Evolutionary conservation across 1,140 invertebrate species (phyloP).

Genomic region (Drosophila sechellia): DNA sequence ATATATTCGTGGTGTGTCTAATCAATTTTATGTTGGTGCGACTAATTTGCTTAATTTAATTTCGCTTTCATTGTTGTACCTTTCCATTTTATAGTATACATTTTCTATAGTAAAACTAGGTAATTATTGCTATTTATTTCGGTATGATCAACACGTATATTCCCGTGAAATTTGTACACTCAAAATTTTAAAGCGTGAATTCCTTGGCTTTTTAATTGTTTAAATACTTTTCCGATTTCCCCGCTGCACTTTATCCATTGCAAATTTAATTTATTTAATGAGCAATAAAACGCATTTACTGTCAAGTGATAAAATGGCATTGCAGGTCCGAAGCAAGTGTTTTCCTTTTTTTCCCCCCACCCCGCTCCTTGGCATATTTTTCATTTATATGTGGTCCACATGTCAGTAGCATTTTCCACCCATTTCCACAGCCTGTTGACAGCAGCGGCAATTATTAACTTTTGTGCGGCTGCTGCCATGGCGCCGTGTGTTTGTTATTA

Average conservation of each 20-base stretch:
- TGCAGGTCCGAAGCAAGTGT: conserved; percentile 44
- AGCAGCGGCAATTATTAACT: conserved; percentile 79
- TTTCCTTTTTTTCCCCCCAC: conserved; percentile 14
- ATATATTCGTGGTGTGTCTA: neutral
- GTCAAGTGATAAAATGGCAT: conserved; percentile 81
- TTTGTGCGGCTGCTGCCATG: conserved; percentile 79
- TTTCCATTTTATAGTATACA: neutral
- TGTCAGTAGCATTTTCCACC: conserved; percentile 41
- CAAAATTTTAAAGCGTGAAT: conserved; percentile 6
- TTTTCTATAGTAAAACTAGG: neutral
- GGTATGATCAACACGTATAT: conserved; percentile 5
- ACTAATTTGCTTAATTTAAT: neutral
- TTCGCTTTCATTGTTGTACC: neutral
- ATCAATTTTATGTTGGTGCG: neutral
- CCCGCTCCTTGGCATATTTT: conserved; percentile 58
- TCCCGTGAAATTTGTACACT: neutral
- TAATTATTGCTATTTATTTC: conserved; percentile 3
- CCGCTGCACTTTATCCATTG: conserved; percentile 20
- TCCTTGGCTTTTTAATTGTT: conserved; percentile 36
- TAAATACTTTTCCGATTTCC: conserved; percentile 48
- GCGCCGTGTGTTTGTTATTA: conserved; percentile 82
- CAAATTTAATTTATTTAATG: conserved; percentile 82
- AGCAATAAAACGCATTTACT: conserved; percentile 82
- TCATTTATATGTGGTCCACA: conserved; percentile 74
- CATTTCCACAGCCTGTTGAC: conserved; percentile 63